phyloP scores from a whole-genome alignment of 2,113 vertebrate genomes.

The zebrafish (Danio rerio) region DNA sequence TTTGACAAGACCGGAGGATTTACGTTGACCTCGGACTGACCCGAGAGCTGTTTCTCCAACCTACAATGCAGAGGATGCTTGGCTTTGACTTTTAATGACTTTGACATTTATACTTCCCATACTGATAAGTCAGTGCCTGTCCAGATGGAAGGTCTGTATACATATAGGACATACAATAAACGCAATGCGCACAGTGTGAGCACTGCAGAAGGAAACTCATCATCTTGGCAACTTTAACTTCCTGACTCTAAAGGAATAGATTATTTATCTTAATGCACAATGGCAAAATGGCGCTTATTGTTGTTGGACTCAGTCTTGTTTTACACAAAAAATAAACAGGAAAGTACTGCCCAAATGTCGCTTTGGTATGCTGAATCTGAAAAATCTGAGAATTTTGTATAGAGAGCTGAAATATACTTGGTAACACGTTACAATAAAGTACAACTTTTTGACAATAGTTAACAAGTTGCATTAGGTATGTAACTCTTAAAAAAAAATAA shows the following conservation, averaged over 20 bases:
- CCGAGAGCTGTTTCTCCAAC: not conserved
- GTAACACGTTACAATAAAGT: constrained; percentile 1
- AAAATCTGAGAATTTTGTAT: constrained; percentile 10
- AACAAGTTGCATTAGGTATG: not conserved
- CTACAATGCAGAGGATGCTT: constrained; percentile 3
- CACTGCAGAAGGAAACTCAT: not conserved
- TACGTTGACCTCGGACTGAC: not conserved
- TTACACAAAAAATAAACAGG: not conserved
- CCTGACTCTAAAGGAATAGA: not conserved
- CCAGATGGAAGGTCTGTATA: not conserved
- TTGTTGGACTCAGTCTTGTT: constrained; percentile 19
- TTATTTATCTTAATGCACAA: constrained; percentile 36
- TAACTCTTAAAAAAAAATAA: too few species aligned
- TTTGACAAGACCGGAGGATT: not conserved
- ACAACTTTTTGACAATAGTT: not conserved
- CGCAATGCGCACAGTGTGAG: not conserved
- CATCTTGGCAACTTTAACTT: not conserved
- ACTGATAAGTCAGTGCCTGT: not conserved
- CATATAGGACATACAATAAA: not conserved
- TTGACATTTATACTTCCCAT: constrained; percentile 16
- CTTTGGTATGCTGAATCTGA: not conserved
- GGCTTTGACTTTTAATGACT: constrained; percentile 30
- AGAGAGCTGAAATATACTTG: constrained; percentile 5
- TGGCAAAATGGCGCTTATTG: not conserved
- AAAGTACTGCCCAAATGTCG: constrained; percentile 15